These are phyloP conservation scores for Iphiclides podalirius DNA, from an alignment of 2,888 invertebrate species.

Conservation along the genomic window DNA sequence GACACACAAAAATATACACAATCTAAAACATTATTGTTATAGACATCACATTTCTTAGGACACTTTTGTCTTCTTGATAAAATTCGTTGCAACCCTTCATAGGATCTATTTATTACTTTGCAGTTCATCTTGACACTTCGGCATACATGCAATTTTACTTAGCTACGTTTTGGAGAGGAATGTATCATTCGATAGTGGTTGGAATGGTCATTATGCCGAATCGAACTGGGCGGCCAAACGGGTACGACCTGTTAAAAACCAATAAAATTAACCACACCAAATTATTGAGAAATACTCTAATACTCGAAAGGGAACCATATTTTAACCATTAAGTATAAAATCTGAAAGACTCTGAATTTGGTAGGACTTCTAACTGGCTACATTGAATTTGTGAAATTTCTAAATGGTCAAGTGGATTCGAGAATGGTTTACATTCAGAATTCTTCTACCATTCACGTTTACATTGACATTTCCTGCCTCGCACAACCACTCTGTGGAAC, in stretches of 20 bases:
- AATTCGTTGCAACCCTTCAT: slow-evolving; percentile 73
- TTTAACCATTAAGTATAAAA: no score
- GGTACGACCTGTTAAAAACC: slow-evolving; percentile 55
- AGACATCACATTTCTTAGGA: slow-evolving; percentile 76
- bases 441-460: no score
- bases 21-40: slow-evolving; percentile 78
- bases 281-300: no score
- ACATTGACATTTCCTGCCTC: no score
- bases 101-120: slow-evolving; percentile 35
- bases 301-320: no score
- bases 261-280: no score
- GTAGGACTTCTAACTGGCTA: no score
- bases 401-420: no score
- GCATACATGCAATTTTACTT: slow-evolving; percentile 46
- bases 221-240: slow-evolving; percentile 73
- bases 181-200: slow-evolving; percentile 50
- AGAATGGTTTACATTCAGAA: no score
- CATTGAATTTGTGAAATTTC: no score
- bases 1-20: slow-evolving; percentile 76
- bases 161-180: slow-evolving; percentile 48
- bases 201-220: slow-evolving; percentile 50
- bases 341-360: no score
- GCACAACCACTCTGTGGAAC: no score
- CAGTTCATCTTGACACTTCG: slow-evolving; percentile 42
- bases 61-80: slow-evolving; percentile 60